Conservation (phyloP, 2,797 vertebrate genomes). For the Brotula barbata region DNA sequence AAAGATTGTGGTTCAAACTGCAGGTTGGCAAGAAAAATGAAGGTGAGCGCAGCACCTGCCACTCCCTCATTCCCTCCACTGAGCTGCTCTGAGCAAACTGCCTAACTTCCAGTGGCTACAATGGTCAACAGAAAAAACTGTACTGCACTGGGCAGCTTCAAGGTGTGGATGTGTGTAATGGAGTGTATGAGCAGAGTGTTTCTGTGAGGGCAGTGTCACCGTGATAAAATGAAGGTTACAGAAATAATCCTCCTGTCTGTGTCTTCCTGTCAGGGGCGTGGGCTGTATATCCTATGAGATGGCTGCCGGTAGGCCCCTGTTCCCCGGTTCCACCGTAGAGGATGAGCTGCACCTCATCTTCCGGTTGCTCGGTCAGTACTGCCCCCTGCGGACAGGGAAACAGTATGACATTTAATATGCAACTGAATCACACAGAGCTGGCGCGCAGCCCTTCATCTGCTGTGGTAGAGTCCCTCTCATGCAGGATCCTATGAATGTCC, state of each 20-base stretch:
- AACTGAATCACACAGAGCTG: conserved; percentile 55
- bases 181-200: too few relatives aligned
- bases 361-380: conserved; percentile 81
- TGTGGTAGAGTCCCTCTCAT: conserved; percentile 21
- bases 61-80: too few relatives aligned
- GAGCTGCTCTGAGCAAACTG: too few relatives aligned
- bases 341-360: conserved; percentile 85
- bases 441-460: conserved; percentile 62
- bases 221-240: too few relatives aligned
- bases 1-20: background rate
- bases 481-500: conserved; percentile 49
- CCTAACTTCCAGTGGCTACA: too few relatives aligned
- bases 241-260: conserved; percentile 4
- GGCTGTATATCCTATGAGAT: conserved; percentile 87
- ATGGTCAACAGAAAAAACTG: too few relatives aligned
- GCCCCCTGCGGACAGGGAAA: conserved; percentile 65
- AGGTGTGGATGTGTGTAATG: too few relatives aligned
- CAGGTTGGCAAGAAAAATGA: background rate
- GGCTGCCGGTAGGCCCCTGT: conserved; percentile 83
- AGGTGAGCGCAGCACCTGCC: too few relatives aligned
- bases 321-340: conserved; percentile 83
- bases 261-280: conserved; percentile 75
- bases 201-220: too few relatives aligned
- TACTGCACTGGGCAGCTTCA: too few relatives aligned
- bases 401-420: conserved; percentile 25